Evolutionary conservation across 1,140 invertebrate species (phyloP).

Genomic region (Vanessa atalanta): DNA sequence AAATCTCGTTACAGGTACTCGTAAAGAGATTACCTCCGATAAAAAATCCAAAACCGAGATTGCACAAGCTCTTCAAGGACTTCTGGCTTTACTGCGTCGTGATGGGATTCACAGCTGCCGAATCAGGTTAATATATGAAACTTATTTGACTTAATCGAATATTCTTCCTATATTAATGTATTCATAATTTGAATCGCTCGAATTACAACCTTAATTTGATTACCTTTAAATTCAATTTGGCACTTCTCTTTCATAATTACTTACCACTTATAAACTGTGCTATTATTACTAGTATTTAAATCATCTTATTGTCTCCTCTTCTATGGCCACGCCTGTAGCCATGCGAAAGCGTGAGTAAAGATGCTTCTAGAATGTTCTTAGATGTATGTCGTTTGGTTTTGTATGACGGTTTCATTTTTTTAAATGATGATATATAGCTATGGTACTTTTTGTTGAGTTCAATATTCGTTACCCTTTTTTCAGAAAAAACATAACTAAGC

Average conservation of each 20-base stretch:
- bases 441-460: neutral
- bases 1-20: constrained; percentile 73
- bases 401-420: constrained; percentile 34
- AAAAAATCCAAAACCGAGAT: constrained; percentile 93
- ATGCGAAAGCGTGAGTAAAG: constrained; percentile 80
- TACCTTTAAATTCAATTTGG: constrained; percentile 43
- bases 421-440: constrained; percentile 32
- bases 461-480: no score
- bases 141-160: constrained; percentile 20
- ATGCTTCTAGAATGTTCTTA: constrained; percentile 69
- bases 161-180: constrained; percentile 43
- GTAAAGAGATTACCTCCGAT: constrained; percentile 94
- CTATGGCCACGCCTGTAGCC: constrained; percentile 76
- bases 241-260: constrained; percentile 37
- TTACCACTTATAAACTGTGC: constrained; percentile 35
- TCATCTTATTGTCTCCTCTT: constrained; percentile 68
- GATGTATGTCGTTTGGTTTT: constrained; percentile 64
- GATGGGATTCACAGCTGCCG: constrained; percentile 96
- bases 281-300: constrained; percentile 55
- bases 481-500: no score
- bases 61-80: constrained; percentile 98
- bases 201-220: constrained; percentile 46
- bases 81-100: constrained; percentile 99
- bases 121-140: constrained; percentile 82
- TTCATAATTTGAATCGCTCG: constrained; percentile 47